phyloP scores from a whole-genome alignment of 1,140 invertebrate species.

The Temnothorax longispinosus region DNA sequence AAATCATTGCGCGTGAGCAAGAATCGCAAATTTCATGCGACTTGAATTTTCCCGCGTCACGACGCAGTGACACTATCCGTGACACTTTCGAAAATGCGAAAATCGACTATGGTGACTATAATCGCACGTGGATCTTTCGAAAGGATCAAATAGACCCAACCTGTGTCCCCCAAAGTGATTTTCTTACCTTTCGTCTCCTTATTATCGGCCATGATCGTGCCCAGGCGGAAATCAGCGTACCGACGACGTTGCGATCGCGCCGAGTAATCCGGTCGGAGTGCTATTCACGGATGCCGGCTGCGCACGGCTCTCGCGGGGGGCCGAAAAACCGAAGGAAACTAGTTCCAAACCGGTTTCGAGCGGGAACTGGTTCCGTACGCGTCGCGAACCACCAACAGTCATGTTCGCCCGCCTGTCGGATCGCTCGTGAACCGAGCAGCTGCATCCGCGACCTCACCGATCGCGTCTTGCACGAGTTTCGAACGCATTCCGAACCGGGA shows the following conservation, averaged over 20 bases:
- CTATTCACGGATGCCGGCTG: slow-evolving; percentile 47
- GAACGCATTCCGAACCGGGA: slow-evolving; percentile 42
- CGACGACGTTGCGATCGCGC: slow-evolving; percentile 58
- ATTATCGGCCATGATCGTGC: slow-evolving; percentile 53
- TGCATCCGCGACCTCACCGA: background rate
- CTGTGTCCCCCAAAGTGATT: background rate
- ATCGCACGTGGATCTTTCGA: background rate
- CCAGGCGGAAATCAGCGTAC: background rate
- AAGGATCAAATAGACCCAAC: background rate
- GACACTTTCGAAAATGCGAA: background rate
- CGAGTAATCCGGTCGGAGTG: slow-evolving; percentile 60
- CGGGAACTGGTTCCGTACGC: slow-evolving; percentile 76
- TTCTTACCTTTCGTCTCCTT: slow-evolving; percentile 62
- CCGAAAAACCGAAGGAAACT: slow-evolving; percentile 76
- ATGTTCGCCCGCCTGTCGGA: slow-evolving; percentile 41
- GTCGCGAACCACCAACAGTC: slow-evolving; percentile 62
- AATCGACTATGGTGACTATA: background rate
- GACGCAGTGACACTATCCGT: background rate
- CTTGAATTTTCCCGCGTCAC: slow-evolving; percentile 30
- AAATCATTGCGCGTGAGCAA: background rate
- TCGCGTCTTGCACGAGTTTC: slow-evolving; percentile 46
- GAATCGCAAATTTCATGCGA: background rate
- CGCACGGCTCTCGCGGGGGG: slow-evolving; percentile 23
- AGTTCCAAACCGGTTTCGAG: slow-evolving; percentile 77
- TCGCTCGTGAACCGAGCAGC: background rate